A percentile compares a stretch with the other conserved stretches of the same genome.
These are phyloP conservation scores for Thermophis baileyi DNA, from an alignment of 2,113 vertebrate genomes.

Conservation along the genomic window DNA sequence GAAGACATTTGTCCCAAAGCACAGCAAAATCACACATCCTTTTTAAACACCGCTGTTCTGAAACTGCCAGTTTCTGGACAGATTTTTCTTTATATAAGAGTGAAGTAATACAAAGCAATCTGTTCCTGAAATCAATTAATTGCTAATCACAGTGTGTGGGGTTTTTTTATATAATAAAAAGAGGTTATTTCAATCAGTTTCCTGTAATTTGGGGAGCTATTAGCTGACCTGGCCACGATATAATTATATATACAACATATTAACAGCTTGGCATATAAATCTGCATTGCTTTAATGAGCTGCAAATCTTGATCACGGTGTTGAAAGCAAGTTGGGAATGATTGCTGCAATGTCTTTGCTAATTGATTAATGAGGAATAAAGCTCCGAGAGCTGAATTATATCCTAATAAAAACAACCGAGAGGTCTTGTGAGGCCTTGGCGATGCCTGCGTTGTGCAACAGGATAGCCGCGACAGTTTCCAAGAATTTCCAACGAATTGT, in stretches of 20 bases:
- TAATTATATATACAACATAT: conserved; percentile 34
- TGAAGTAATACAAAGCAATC: not conserved
- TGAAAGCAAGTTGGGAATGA: conserved; percentile 15
- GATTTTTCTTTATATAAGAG: not conserved
- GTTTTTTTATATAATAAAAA: not conserved
- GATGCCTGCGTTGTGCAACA: not conserved
- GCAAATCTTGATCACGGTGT: not conserved
- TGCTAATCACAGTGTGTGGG: conserved; percentile 9
- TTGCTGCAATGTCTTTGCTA: conserved; percentile 20
- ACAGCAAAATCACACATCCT: not conserved
- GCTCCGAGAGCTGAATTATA: conserved; percentile 13
- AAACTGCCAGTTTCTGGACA: not conserved
- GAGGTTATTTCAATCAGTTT: conserved; percentile 26
- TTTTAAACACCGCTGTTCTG: rapidly evolving
- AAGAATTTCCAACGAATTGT: not conserved
- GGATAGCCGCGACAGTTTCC: not conserved
- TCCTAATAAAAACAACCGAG: conserved; percentile 29
- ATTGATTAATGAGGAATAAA: conserved; percentile 30
- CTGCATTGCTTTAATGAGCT: conserved; percentile 2
- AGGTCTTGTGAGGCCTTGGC: not conserved
- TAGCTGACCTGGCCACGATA: conserved; percentile 28
- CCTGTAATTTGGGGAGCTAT: conserved; percentile 17
- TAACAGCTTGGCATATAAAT: conserved; percentile 2
- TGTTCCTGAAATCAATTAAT: not conserved
- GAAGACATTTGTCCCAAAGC: not conserved